Evolutionary conservation across 2,888 invertebrate genomes (phyloP).

Genomic region (Tridacna gigas): DNA sequence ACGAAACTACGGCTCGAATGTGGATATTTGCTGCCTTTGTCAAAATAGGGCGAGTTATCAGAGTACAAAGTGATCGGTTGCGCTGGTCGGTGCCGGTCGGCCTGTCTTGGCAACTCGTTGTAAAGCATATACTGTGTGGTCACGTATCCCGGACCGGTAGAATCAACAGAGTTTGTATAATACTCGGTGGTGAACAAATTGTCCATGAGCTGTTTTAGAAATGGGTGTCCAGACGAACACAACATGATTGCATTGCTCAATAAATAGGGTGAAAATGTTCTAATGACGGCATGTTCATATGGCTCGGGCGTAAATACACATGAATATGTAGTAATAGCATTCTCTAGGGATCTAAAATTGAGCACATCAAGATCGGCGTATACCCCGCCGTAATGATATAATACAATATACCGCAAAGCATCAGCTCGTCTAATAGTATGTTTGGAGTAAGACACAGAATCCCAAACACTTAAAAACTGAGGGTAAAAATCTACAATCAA

Average conservation of each 20-base stretch:
- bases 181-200: slow-evolving; percentile 25
- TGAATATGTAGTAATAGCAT: slow-evolving; percentile 65
- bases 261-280: slow-evolving; percentile 70
- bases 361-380: slow-evolving; percentile 81
- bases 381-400: slow-evolving; percentile 80
- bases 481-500: slow-evolving; percentile 77
- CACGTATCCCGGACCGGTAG: slow-evolving; percentile 32
- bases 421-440: slow-evolving; percentile 77
- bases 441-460: slow-evolving; percentile 67
- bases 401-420: slow-evolving; percentile 78
- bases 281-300: slow-evolving; percentile 72
- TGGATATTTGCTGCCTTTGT: slow-evolving; percentile 25
- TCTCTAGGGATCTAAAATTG: slow-evolving; percentile 72
- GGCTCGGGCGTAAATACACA: slow-evolving; percentile 78
- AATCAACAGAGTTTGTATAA: slow-evolving; percentile 13
- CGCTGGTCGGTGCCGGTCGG: background rate
- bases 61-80: background rate
- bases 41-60: slow-evolving; percentile 29
- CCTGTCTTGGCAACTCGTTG: slow-evolving; percentile 16
- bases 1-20: slow-evolving; percentile 6
- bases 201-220: slow-evolving; percentile 63
- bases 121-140: slow-evolving; percentile 26
- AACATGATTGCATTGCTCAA: slow-evolving; percentile 77
- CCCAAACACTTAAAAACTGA: slow-evolving; percentile 69
- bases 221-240: slow-evolving; percentile 74